Evolutionary conservation across 2,888 invertebrate genomes (phyloP).

Genomic region (Syrista parreyssii): DNA sequence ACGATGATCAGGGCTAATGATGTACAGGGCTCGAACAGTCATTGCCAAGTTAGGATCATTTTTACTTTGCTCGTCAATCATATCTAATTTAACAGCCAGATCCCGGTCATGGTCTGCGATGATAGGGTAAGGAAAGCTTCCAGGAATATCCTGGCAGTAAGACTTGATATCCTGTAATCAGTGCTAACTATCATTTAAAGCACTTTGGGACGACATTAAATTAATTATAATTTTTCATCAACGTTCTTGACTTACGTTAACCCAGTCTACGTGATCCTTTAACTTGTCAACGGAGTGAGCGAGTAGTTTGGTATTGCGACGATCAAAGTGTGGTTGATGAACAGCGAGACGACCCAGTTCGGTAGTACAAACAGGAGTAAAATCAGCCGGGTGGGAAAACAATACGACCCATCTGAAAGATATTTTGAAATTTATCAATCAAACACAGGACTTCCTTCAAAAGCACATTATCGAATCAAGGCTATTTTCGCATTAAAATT

Average conservation of each 20-base stretch:
- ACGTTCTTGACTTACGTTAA: constrained; percentile 68
- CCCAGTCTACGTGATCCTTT: constrained; percentile 81
- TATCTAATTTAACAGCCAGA: constrained; percentile 79
- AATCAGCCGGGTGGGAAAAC: constrained; percentile 90
- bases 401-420: constrained; percentile 82
- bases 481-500: not conserved
- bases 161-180: constrained; percentile 73
- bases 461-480: not conserved
- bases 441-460: no score
- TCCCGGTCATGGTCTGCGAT: constrained; percentile 81
- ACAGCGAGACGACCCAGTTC: constrained; percentile 83
- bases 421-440: no score
- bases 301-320: constrained; percentile 79
- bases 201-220: not conserved
- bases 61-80: constrained; percentile 82
- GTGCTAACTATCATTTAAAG: not conserved
- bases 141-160: constrained; percentile 77
- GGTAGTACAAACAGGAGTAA: constrained; percentile 91
- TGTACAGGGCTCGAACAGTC: constrained; percentile 81
- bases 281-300: constrained; percentile 85
- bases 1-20: constrained; percentile 84
- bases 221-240: constrained; percentile 4
- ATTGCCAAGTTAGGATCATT: constrained; percentile 75
- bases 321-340: constrained; percentile 75
- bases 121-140: constrained; percentile 84